Conservation (phyloP, 2,888 invertebrate genomes). For the Drosophila eohydei region DNA sequence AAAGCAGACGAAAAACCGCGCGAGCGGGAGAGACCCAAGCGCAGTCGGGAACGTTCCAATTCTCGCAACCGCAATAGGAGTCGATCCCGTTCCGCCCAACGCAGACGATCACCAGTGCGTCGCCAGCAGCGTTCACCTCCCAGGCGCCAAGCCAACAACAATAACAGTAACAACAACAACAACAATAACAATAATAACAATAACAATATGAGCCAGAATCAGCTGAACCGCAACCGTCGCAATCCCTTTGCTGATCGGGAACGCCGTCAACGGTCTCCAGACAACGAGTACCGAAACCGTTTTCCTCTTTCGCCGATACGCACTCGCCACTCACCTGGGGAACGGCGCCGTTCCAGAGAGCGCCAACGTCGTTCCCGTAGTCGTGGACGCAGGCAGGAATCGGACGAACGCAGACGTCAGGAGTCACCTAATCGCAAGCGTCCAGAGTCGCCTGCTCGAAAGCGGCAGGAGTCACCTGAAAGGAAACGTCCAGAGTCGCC, state of each 20-base stretch:
- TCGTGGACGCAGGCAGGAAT: conserved; percentile 55
- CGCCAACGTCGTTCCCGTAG: conserved; percentile 61
- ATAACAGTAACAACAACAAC: conserved; percentile 15
- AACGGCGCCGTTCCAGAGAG: conserved; percentile 70
- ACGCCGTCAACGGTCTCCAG: conserved; percentile 79
- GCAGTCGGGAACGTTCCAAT: conserved; percentile 57
- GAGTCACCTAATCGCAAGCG: conserved; percentile 27
- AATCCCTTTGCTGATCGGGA: conserved; percentile 82
- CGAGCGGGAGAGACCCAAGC: conserved; percentile 36
- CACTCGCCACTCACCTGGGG: conserved; percentile 69
- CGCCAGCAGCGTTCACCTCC: conserved; percentile 81
- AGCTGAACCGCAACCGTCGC: conserved; percentile 67
- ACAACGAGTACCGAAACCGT: conserved; percentile 81
- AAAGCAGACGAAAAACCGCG: conserved; percentile 52
- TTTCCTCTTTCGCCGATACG: conserved; percentile 81
- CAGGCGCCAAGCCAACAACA: conserved; percentile 59
- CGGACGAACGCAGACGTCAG: conserved; percentile 33
- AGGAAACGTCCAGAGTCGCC: conserved; percentile 43
- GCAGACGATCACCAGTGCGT: conserved; percentile 72
- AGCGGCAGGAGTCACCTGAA: conserved; percentile 38
- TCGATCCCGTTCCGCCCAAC: conserved; percentile 60
- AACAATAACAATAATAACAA: conserved; percentile 15
- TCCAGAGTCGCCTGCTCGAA: conserved; percentile 19
- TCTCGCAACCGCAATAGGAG: conserved; percentile 60
- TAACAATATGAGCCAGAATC: conserved; percentile 31